Percentiles rank a stretch among this genome's conserved stretches.
phyloP scores from a whole-genome alignment of 2,888 invertebrate genomes.

The Dicycla oo region DNA sequence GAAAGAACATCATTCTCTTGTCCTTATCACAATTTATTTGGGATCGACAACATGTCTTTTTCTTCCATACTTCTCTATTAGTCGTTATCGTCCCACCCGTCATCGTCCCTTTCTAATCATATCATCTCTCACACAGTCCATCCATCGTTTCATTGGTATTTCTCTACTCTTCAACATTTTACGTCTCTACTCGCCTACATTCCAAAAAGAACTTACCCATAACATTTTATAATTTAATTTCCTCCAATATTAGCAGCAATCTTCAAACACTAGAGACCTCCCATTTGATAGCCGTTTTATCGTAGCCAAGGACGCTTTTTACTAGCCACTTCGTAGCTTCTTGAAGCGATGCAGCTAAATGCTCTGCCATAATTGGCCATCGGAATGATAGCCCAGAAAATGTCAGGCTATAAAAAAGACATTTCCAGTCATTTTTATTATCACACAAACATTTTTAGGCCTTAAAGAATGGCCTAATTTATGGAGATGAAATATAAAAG shows the following conservation, averaged over 20 bases:
- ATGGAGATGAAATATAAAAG: not conserved
- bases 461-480: constrained; percentile 39
- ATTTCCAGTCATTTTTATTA: constrained; percentile 48
- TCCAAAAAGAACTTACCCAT: not conserved
- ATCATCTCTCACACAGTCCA: not conserved
- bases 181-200: not conserved
- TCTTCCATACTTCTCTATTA: not conserved
- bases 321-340: constrained; percentile 60
- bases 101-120: not conserved
- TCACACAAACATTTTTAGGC: constrained; percentile 33
- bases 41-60: not conserved
- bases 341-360: constrained; percentile 71
- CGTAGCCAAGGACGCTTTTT: constrained; percentile 46
- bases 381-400: constrained; percentile 74
- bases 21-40: not conserved
- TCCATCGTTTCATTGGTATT: too few relatives aligned
- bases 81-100: not conserved
- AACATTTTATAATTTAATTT: constrained; percentile 27
- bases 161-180: not conserved
- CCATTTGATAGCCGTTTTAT: constrained; percentile 54
- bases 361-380: constrained; percentile 63
- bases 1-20: not conserved
- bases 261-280: constrained; percentile 44
- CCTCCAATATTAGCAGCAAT: constrained; percentile 26
- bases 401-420: constrained; percentile 56